A percentile compares a stretch with the other conserved stretches of the same genome.
These are phyloP conservation scores for Chiroxiphia lanceolata DNA, from an alignment of 2,797 vertebrate species.

Conservation along the genomic window DNA sequence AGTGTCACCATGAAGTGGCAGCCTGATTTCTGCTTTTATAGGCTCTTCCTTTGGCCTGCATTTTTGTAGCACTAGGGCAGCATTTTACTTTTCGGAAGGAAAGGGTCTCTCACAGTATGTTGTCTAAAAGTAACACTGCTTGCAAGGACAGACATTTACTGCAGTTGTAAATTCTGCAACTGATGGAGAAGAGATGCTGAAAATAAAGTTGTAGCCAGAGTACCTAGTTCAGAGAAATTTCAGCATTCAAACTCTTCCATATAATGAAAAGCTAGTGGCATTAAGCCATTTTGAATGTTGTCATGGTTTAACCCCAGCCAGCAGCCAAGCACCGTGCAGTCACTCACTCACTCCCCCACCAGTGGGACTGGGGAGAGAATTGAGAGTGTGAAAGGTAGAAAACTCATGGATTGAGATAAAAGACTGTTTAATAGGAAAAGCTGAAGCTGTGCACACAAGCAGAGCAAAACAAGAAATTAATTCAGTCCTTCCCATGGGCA, in stretches of 20 bases:
- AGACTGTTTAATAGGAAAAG: background rate
- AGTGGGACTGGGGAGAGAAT: rapidly evolving
- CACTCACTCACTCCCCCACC: background rate
- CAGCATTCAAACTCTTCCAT: background rate
- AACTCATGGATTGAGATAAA: background rate
- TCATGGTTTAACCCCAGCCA: background rate
- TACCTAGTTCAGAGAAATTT: background rate
- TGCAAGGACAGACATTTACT: background rate
- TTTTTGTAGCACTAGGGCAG: background rate
- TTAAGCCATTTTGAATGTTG: background rate
- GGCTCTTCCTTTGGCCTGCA: background rate
- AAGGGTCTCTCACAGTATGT: background rate
- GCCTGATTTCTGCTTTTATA: background rate
- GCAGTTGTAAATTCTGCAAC: background rate
- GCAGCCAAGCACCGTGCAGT: background rate
- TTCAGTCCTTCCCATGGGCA: background rate
- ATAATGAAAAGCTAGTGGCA: background rate
- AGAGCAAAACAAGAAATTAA: background rate
- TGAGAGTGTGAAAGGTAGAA: background rate
- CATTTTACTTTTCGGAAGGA: background rate
- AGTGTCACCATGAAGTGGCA: background rate
- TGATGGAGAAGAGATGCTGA: background rate
- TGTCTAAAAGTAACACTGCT: background rate
- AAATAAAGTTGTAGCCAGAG: background rate
- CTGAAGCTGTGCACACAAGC: background rate